Evolutionary conservation across 2,888 invertebrate genomes (phyloP), one percentile per base, ranked within the genome.

Genomic region (Sinelater perroti): DNA sequence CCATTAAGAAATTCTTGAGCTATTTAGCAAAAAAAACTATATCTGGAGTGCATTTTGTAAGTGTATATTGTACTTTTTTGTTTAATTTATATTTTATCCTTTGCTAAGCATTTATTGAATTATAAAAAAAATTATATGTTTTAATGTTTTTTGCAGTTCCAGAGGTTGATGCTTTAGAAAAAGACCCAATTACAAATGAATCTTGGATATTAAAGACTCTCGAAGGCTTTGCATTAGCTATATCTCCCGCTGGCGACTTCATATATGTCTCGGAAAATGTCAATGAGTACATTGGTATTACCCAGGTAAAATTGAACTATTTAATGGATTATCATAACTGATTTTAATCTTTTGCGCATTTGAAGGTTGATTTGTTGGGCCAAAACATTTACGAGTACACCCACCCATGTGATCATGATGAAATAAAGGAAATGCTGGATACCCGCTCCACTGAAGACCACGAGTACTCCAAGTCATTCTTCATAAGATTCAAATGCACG

Each of bases 401-500:
- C 61, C 97, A 97, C 78, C 95, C 94, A 2, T 95, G 95, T 75
- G 98, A 98, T 79, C 96, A 97, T 74, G 92, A 92, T 20, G 97
- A 97, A 79, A 86, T 97, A 21, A 81, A 82, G 62, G 85, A 87
- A 51, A 81, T 85, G 58, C 76, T 89, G 11, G 78, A 80, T 0
- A 72, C 78, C n/a, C 84, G 83, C 63, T 67, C 78, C 7, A 69
- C 70, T 11, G 76, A 79, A 14, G 72, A 75, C 13, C 72, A 70
- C 17, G 82, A 82, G 1, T 74, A 80, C 0, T 80, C 85, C 1
- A 83, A 81, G 50, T 86, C 87, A 13, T 83, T 91, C 70, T 89
- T 93, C 63, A 80, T 95, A 4, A 85, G 97, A 8, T 85, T 98
- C 72, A 98, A 97, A 78, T 96, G 96, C 75, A 96, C 97, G 0